Evolutionary conservation across 2,888 invertebrate species (phyloP).

Genomic region (Sphecodes monilicornis): DNA sequence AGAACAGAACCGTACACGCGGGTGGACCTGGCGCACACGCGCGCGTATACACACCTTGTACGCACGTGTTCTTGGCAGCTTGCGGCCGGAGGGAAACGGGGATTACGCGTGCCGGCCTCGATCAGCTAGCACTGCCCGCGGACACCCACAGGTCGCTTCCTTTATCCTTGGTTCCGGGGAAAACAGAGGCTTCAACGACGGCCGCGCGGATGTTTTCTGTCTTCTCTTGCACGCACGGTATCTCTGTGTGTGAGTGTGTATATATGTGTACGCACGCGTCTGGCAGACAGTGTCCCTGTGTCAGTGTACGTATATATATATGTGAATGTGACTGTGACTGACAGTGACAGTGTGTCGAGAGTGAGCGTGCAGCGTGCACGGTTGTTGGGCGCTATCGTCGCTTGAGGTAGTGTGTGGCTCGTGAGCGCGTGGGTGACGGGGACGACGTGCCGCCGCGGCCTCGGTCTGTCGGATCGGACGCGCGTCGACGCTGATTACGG

Average conservation of each 20-base stretch:
- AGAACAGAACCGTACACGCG: not conserved
- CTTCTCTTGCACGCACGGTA: not conserved
- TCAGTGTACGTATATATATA: not conserved
- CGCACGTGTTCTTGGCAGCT: slow-evolving; percentile 65
- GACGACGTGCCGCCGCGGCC: slow-evolving; percentile 42
- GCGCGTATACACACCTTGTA: slow-evolving; percentile 64
- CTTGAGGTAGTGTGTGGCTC: not conserved
- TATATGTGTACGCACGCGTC: not conserved
- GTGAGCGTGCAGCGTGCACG: not conserved
- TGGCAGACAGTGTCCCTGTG: not conserved
- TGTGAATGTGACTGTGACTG: slow-evolving; percentile 16
- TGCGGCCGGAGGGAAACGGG: slow-evolving; percentile 23
- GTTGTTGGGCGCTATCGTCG: not conserved
- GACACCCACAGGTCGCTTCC: slow-evolving; percentile 30
- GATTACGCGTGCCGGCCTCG: slow-evolving; percentile 16
- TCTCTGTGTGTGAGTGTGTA: not conserved
- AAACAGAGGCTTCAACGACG: not conserved
- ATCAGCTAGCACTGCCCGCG: slow-evolving; percentile 31
- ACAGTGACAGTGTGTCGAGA: not conserved
- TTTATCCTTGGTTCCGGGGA: slow-evolving; percentile 24
- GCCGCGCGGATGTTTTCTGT: not conserved
- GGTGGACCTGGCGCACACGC: slow-evolving; percentile 56
- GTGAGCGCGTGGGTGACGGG: not conserved
- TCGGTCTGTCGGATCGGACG: slow-evolving; percentile 49
- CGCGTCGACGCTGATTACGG: slow-evolving; percentile 61